Percentiles rank a stretch among this genome's conserved stretches.
Conservation (phyloP, 1,140 invertebrate genomes). For the Lerema accius region DNA sequence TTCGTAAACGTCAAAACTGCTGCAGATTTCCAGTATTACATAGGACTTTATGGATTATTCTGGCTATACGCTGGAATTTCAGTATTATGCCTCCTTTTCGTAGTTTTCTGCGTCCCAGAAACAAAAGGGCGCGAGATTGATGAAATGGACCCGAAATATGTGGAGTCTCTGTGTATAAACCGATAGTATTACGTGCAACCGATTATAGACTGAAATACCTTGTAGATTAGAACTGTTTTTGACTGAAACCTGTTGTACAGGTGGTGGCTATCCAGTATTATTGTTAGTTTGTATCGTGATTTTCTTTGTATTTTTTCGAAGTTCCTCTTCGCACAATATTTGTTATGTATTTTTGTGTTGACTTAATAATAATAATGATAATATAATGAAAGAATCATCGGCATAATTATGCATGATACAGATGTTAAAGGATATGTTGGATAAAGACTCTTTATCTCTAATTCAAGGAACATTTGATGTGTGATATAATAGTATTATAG, state of each 20-base stretch:
- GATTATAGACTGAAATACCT: slow-evolving; percentile 53
- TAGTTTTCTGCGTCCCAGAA: slow-evolving; percentile 94
- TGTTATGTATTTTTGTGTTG: no score
- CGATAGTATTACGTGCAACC: slow-evolving; percentile 62
- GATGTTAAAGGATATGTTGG: no score
- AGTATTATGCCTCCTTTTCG: slow-evolving; percentile 91
- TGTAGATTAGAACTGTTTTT: slow-evolving; percentile 36
- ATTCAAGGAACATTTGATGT: no score
- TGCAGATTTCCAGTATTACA: slow-evolving; percentile 89
- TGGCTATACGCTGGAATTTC: slow-evolving; percentile 95
- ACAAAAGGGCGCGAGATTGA: slow-evolving; percentile 94
- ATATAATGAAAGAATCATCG: no score
- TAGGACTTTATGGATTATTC: slow-evolving; percentile 92
- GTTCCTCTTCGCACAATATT: no score
- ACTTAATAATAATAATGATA: no score
- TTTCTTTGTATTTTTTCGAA: no score
- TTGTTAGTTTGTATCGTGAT: slow-evolving; percentile 33
- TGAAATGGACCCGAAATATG: slow-evolving; percentile 91
- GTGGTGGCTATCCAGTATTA: slow-evolving; percentile 51
- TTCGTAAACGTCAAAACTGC: slow-evolving; percentile 95
- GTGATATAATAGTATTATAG: no score
- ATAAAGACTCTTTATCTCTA: no score
- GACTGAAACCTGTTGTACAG: slow-evolving; percentile 21
- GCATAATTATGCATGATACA: no score
- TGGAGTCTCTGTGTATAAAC: slow-evolving; percentile 82